These are phyloP conservation scores for Oscheius sp. DNA, from an alignment of 1,140 invertebrate genomes.

Conservation along the genomic window DNA sequence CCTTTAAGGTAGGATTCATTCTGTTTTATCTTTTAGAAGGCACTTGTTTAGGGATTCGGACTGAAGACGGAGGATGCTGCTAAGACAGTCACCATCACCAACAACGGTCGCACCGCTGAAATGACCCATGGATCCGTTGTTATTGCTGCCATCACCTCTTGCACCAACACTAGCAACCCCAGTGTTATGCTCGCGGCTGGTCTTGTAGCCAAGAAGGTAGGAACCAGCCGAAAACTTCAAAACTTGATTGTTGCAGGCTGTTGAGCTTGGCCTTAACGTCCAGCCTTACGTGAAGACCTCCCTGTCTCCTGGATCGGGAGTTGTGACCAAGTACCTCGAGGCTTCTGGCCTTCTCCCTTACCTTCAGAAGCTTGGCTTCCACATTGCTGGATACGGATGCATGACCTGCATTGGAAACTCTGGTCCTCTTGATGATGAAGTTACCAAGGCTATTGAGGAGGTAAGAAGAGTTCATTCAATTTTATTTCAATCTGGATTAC, in stretches of 20 bases:
- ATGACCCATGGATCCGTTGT: conserved; percentile 72
- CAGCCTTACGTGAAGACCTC: conserved; percentile 92
- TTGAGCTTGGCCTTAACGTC: conserved; percentile 82
- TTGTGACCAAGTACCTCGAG: conserved; percentile 91
- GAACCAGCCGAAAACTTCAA: background rate
- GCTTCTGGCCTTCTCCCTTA: conserved; percentile 78
- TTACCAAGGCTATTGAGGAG: conserved; percentile 89
- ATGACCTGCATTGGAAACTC: conserved; percentile 99
- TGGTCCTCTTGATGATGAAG: conserved; percentile 84
- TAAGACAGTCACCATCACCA: conserved; percentile 58
- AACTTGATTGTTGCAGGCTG: conserved; percentile 67
- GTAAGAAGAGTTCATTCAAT: conserved; percentile 65
- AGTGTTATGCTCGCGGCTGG: conserved; percentile 89
- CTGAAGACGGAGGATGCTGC: conserved; percentile 71
- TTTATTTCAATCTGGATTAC: conserved; percentile 18
- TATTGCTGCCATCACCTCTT: conserved; percentile 93
- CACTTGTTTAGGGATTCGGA: conserved; percentile 72
- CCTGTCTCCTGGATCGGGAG: conserved; percentile 90
- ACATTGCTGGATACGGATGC: conserved; percentile 90
- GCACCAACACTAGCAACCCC: conserved; percentile 96
- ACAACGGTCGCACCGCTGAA: conserved; percentile 26
- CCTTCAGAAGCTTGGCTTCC: conserved; percentile 83
- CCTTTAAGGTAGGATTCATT: conserved; percentile 45
- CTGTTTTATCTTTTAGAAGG: conserved; percentile 28
- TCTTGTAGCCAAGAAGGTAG: conserved; percentile 69